Evolutionary conservation across 2,797 vertebrate species (phyloP), one percentile per base, ranked within the genome.

Genomic region (Sebastes cheni): DNA sequence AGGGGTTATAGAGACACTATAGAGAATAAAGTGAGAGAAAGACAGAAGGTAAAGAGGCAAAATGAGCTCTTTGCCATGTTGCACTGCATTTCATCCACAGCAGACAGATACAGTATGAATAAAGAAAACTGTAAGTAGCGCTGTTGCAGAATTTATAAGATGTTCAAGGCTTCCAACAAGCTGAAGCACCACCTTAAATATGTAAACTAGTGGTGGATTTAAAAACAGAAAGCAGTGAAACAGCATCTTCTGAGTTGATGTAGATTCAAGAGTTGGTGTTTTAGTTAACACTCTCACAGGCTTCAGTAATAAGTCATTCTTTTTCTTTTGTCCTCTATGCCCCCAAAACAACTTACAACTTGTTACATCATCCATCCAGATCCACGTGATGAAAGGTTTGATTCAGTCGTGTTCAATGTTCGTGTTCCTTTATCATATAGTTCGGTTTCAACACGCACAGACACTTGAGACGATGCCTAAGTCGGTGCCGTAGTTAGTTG

Each of bases 331-430:
- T 79, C 72, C 46, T 82, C 80, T 64, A 2, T 22, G 50, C 34
- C 39, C 61, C 58, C 58, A n/a, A 76, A 85, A 75, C 62, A 71
- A 68, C 65, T 93, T 93, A 36, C 89, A 77, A 34, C 75, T 13
- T 72, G 70, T 92, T 92, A 74, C 92, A 90, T 92, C 90, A 92
- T 82, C 78, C 39, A 61, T 75, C 74, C 65, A 75, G 60, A 79
- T 59, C 74, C 56, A 9, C 55, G 32, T 32, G 70, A 77, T 77
- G 65, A 60, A 83, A 86, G 61, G 82, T 75, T 72, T 80, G 70
- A 77, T 74, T 71, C 71, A 56, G 72, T 87, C 18, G 27, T 61
- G 50, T 84, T 83, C 66, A 58, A 56, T 77, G 70, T 74, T 81
- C 59, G 34, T 75, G 46, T 81, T 86, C 36, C 70, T 81, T 78